These are phyloP conservation scores for Xestia xanthographa DNA, from an alignment of 2,888 invertebrate species.

Conservation along the genomic window DNA sequence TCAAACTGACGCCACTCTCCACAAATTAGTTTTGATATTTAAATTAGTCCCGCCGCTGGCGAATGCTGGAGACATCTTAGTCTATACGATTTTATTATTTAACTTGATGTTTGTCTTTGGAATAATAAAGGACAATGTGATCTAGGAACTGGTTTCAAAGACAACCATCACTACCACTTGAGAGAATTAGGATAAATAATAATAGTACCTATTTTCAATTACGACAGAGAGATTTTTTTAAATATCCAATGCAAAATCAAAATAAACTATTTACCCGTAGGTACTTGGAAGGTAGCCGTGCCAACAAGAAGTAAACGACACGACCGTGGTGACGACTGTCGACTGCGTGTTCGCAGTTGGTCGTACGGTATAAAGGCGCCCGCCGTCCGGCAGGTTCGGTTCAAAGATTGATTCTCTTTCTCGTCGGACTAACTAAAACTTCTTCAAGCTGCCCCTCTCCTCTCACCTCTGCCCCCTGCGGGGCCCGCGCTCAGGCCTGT, in stretches of 20 bases:
- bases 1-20: conserved; percentile 84
- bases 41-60: conserved; percentile 84
- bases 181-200: neutral
- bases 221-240: neutral
- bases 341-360: no score
- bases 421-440: conserved; percentile 79
- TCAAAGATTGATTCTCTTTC: conserved; percentile 88
- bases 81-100: conserved; percentile 40
- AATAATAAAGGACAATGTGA: neutral
- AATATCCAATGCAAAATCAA: neutral
- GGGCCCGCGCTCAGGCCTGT: conserved; percentile 65
- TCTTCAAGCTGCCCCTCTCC: conserved; percentile 66
- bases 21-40: conserved; percentile 90
- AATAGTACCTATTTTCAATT: neutral
- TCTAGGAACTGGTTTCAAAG: neutral
- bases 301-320: neutral
- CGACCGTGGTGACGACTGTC: no score
- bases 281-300: neutral
- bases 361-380: conserved; percentile 71
- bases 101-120: neutral
- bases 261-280: neutral
- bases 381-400: conserved; percentile 76
- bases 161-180: no score
- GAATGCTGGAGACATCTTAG: conserved; percentile 72
- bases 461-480: conserved; percentile 47